Conservation (phyloP, 1,140 invertebrate species). For the Lamellibrachia luymesi region DNA sequence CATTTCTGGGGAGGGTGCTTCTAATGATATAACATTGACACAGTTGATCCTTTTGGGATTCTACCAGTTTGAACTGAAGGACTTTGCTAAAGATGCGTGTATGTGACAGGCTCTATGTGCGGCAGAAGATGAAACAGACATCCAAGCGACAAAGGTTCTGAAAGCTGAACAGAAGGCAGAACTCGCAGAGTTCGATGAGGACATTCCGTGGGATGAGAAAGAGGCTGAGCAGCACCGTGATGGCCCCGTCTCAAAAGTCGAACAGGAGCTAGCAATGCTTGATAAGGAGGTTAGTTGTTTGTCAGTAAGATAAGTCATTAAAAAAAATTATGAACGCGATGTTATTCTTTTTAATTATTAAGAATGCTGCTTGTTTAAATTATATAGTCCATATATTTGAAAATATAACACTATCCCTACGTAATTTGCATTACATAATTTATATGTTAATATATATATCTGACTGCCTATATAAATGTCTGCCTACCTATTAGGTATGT, state of each 20-base stretch:
- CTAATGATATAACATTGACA: too few species aligned
- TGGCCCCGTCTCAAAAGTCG: constrained; percentile 66
- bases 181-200: constrained; percentile 94
- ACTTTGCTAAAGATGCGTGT: background rate
- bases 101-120: constrained; percentile 72
- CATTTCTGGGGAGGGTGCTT: background rate
- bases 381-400: background rate
- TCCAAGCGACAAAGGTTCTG: constrained; percentile 83
- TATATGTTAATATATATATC: background rate
- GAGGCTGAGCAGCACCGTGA: constrained; percentile 63
- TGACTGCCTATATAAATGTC: background rate
- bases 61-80: background rate
- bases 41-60: too few species aligned
- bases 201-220: constrained; percentile 74
- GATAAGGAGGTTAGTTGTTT: constrained; percentile 72
- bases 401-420: background rate
- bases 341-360: background rate
- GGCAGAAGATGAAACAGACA: constrained; percentile 93
- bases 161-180: constrained; percentile 91
- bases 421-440: background rate
- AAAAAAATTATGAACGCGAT: background rate
- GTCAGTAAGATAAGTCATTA: background rate
- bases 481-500: background rate
- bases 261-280: constrained; percentile 78
- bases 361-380: background rate